phyloP scores from a whole-genome alignment of 2,113 vertebrate species.

The Suncus etruscus region DNA sequence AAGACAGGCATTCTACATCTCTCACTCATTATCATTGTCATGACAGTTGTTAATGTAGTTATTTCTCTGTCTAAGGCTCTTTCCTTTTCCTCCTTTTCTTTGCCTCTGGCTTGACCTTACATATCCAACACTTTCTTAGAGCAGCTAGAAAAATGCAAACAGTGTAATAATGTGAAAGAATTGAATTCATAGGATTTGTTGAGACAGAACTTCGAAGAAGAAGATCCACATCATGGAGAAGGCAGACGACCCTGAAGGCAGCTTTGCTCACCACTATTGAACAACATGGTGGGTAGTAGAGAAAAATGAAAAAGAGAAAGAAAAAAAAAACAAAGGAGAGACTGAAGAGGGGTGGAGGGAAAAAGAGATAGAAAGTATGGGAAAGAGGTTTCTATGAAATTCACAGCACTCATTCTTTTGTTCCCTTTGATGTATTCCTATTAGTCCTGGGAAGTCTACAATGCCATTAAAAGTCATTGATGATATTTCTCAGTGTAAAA shows the following conservation, averaged over 20 bases:
- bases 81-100: no score
- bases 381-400: background rate
- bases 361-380: background rate
- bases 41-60: no score
- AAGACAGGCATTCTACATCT: no score
- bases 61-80: no score
- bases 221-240: background rate
- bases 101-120: background rate
- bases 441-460: background rate
- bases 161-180: background rate
- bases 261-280: no score
- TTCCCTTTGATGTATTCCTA: background rate
- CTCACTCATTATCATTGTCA: no score
- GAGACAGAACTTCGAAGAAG: background rate
- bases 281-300: no score
- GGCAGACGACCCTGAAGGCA: background rate
- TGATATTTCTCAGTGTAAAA: background rate
- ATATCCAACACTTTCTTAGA: background rate
- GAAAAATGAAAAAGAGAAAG: no score
- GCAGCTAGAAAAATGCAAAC: background rate
- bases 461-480: background rate
- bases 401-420: constrained; percentile 12
- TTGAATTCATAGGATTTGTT: background rate
- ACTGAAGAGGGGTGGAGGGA: no score
- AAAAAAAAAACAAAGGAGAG: no score